phyloP scores from a whole-genome alignment of 2,888 invertebrate species.

The Bellardia pandia region DNA sequence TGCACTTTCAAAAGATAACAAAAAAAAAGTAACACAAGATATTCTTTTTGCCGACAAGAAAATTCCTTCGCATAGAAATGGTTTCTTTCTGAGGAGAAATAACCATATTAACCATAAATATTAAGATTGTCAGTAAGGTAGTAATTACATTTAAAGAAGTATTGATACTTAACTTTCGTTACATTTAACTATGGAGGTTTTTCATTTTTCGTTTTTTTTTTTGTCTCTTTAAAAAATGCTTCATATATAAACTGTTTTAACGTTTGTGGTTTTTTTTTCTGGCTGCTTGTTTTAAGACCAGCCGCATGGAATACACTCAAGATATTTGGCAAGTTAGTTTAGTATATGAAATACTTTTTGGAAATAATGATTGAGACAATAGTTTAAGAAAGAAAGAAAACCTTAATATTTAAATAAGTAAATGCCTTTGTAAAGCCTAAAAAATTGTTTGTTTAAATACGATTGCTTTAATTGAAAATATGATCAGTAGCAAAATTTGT shows the following conservation, averaged over 20 bases:
- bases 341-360: not conserved
- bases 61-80: conserved; percentile 42
- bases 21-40: not conserved
- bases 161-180: conserved; percentile 65
- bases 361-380: too few species aligned
- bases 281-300: conserved; percentile 9
- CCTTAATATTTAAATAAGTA: too few species aligned
- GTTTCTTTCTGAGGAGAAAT: conserved; percentile 9
- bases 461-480: too few species aligned
- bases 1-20: not conserved
- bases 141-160: conserved; percentile 77
- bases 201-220: not conserved
- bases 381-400: too few species aligned
- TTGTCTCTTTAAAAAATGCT: not conserved
- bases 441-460: too few species aligned
- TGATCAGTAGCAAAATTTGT: too few species aligned
- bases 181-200: conserved; percentile 54
- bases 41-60: conserved; percentile 23
- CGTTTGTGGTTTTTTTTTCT: not conserved
- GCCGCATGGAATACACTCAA: conserved; percentile 32
- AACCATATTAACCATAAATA: conserved; percentile 74
- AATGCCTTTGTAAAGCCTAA: too few species aligned
- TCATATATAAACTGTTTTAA: conserved; percentile 40
- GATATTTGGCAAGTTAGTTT: not conserved
- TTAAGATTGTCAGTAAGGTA: conserved; percentile 79